These are phyloP conservation scores for Progne subis DNA, from an alignment of 2,113 vertebrate genomes.

Conservation along the genomic window DNA sequence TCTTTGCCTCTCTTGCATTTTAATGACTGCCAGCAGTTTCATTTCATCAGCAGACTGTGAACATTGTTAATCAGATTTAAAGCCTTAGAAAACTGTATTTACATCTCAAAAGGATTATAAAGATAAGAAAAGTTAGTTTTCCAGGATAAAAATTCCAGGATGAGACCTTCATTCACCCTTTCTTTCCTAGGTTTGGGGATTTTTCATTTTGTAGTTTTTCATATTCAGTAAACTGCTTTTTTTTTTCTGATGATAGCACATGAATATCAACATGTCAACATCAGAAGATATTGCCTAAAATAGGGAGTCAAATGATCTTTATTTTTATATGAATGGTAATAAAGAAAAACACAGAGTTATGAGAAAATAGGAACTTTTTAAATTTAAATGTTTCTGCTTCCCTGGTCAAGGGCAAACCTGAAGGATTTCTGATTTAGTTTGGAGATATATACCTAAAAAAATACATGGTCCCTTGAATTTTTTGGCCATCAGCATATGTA, in stretches of 20 bases:
- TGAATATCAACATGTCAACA: not conserved
- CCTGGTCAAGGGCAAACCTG: not conserved
- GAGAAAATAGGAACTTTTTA: not conserved
- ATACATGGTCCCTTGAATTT: fast-evolving
- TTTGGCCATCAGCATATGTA: not conserved
- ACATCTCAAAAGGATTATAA: not conserved
- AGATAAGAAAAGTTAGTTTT: not conserved
- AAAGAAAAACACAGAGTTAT: not conserved
- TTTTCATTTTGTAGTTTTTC: not conserved
- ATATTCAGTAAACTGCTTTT: not conserved
- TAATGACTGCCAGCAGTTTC: not conserved
- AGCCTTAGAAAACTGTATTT: not conserved
- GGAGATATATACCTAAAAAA: not conserved
- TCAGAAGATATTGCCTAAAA: not conserved
- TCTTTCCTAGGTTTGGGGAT: not conserved
- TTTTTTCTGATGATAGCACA: not conserved
- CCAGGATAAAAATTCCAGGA: not conserved
- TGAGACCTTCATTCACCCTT: not conserved
- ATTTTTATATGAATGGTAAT: not conserved
- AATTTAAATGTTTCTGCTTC: not conserved
- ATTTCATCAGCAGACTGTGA: not conserved
- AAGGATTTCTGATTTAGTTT: not conserved
- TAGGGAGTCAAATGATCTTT: not conserved
- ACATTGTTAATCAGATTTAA: not conserved
- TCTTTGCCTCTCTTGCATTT: not conserved